Conservation (phyloP, 1,140 invertebrate species). For the Micrasema minimum region DNA sequence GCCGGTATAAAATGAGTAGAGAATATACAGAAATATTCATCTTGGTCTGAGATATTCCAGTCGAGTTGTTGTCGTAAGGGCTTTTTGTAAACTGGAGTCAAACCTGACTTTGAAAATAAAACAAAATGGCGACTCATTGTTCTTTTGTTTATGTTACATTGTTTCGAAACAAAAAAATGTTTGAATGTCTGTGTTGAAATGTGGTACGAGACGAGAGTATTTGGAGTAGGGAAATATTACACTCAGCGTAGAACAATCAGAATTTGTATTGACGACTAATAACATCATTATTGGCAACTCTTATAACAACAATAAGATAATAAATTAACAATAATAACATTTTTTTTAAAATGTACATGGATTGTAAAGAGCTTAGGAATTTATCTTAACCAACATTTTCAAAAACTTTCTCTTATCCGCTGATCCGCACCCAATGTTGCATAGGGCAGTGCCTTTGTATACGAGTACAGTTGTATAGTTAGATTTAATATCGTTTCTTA, state of each 20-base stretch:
- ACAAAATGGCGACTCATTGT: conserved; percentile 38
- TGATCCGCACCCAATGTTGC: too few species aligned
- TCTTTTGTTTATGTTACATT: conserved; percentile 43
- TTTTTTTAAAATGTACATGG: too few species aligned
- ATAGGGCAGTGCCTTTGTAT: too few species aligned
- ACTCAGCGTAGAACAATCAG: conserved; percentile 13
- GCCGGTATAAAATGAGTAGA: conserved; percentile 42
- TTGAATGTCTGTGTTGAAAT: conserved; percentile 39
- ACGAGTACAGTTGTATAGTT: too few species aligned
- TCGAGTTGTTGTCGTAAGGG: neutral
- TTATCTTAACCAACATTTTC: too few species aligned
- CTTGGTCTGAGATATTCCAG: conserved; percentile 9
- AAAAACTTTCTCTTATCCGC: too few species aligned
- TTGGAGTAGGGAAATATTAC: conserved; percentile 4
- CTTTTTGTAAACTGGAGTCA: conserved; percentile 33
- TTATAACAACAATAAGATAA: too few species aligned
- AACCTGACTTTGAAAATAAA: conserved; percentile 28
- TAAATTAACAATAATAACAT: too few species aligned
- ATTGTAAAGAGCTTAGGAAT: too few species aligned
- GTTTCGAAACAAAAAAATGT: conserved; percentile 38
- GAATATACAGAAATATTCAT: conserved; percentile 26
- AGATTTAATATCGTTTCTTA: too few species aligned
- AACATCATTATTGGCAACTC: too few species aligned
- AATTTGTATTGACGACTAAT: too few species aligned
- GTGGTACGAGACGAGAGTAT: conserved; percentile 3